These are phyloP conservation scores for Acrobasis repandana DNA, from an alignment of 2,888 invertebrate genomes.

Conservation along the genomic window DNA sequence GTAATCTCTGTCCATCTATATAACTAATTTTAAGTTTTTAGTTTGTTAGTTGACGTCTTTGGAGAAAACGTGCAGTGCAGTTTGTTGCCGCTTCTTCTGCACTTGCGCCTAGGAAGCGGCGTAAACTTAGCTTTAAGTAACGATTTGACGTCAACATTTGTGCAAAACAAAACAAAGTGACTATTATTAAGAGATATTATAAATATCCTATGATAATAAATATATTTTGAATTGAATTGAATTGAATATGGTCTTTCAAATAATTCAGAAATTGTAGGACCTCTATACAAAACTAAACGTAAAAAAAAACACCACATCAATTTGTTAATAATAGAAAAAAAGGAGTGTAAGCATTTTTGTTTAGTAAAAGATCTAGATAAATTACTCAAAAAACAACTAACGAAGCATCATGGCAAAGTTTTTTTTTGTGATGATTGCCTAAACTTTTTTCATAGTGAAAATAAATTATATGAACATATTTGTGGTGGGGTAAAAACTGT, in stretches of 20 bases:
- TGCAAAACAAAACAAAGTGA: too few species aligned
- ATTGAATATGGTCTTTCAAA: not conserved
- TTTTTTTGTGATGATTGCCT: conserved; percentile 16
- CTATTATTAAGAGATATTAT: too few species aligned
- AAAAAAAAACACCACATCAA: conserved; percentile 1
- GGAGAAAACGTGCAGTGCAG: too few species aligned
- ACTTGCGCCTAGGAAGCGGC: too few species aligned
- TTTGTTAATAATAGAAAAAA: conserved; percentile 10
- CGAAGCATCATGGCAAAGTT: conserved; percentile 9
- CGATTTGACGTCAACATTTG: too few species aligned
- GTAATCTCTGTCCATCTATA: too few species aligned
- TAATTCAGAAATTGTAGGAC: not conserved
- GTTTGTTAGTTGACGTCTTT: too few species aligned
- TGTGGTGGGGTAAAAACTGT: conserved; percentile 8
- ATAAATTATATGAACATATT: not conserved
- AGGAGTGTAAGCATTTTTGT: not conserved
- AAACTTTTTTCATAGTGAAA: not conserved
- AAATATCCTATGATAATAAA: too few species aligned
- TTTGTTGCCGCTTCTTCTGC: too few species aligned
- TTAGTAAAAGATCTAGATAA: conserved; percentile 8
- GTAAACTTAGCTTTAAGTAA: too few species aligned
- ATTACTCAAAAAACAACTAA: conserved; percentile 4
- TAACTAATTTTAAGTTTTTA: too few species aligned
- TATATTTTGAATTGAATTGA: too few species aligned
- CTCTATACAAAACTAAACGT: conserved; percentile 2